Percentiles rank a stretch among this genome's conserved stretches.
These are phyloP conservation scores for Campoletis sonorensis DNA, from an alignment of 1,140 invertebrate genomes.

Conservation along the genomic window DNA sequence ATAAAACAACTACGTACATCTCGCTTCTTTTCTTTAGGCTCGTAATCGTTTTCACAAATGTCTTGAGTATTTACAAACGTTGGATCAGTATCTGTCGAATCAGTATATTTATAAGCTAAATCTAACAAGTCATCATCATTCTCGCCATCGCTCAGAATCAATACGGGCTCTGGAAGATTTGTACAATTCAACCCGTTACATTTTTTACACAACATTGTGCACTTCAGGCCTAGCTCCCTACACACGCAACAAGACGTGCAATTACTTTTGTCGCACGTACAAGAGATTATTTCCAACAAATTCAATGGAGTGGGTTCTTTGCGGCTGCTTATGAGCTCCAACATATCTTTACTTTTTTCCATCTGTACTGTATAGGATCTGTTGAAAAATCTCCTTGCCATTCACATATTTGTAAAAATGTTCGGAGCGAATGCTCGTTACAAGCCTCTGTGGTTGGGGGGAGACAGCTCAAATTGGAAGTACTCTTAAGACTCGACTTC, in stretches of 20 bases:
- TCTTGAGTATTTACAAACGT: too few species aligned
- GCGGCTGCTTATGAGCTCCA: background rate
- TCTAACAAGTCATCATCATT: too few species aligned
- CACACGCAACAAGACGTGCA: background rate
- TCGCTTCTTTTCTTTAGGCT: too few species aligned
- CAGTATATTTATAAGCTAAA: too few species aligned
- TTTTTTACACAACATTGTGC: background rate
- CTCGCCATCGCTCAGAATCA: too few species aligned
- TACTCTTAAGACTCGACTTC: background rate
- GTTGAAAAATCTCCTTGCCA: slow-evolving; percentile 28
- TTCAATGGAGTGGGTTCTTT: slow-evolving; percentile 12
- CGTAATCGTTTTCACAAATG: too few species aligned
- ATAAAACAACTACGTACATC: too few species aligned
- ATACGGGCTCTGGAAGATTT: background rate
- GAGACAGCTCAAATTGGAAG: slow-evolving; percentile 17
- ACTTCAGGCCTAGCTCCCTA: background rate
- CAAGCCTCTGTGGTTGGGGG: slow-evolving; percentile 9
- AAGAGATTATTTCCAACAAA: background rate
- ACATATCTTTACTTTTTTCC: slow-evolving; percentile 30
- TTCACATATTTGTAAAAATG: slow-evolving; percentile 18
- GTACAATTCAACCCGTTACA: background rate
- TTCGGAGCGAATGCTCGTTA: slow-evolving; percentile 26
- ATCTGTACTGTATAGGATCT: slow-evolving; percentile 25
- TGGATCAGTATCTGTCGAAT: too few species aligned
- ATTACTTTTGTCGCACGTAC: background rate